Evolutionary conservation across 2,113 vertebrate genomes (phyloP), one percentile per base, ranked within the genome.

Genomic region (Sylvietta virens): DNA sequence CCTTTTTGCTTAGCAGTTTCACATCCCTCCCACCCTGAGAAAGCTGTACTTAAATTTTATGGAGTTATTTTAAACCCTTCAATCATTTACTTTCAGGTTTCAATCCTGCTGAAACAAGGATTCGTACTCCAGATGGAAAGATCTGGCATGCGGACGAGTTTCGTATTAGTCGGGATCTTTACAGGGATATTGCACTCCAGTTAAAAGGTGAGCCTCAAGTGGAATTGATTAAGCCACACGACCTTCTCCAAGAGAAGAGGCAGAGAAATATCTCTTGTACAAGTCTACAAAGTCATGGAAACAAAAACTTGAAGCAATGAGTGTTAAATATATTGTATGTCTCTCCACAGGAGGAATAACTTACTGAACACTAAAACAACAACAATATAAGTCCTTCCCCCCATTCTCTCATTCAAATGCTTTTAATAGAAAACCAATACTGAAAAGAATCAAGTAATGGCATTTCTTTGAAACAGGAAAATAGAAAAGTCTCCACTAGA

Each of bases 91-190:
- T 91, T 90, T 90, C 86, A 99, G 99, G 99, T 94, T 99, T 99
- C 95, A 99, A 98, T 97, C 97, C 98, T 80, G 97, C 98, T 33
- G 98, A 99, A 97, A 99, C 98, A 48, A 99, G 98, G 95, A 98
- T 99, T 95, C 98, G 93, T n/a, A 94, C 98, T 72, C 95, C 98
- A 57, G 98, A 99, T 97, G 98, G 98, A 20, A 99, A 98, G 86
- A 97, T 99, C 71, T 99, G 98, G 98, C 97, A 96, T 7, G 98
- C 98, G 53, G 97, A 98, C 1, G 98, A 99, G 44, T 98, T 99
- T 88, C 98, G 98, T 18, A 96, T 99, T 33, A 98, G 98, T 92
- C 98, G 95, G 90, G 98, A 99, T 77, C 95, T 99, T 37, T 98
- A 98, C 87, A 98, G 93, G 93, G 98, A 99, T 84, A 88, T 98